These are phyloP conservation scores for Petrocephalus sullivani DNA, from an alignment of 2,797 vertebrate species.

Conservation along the genomic window DNA sequence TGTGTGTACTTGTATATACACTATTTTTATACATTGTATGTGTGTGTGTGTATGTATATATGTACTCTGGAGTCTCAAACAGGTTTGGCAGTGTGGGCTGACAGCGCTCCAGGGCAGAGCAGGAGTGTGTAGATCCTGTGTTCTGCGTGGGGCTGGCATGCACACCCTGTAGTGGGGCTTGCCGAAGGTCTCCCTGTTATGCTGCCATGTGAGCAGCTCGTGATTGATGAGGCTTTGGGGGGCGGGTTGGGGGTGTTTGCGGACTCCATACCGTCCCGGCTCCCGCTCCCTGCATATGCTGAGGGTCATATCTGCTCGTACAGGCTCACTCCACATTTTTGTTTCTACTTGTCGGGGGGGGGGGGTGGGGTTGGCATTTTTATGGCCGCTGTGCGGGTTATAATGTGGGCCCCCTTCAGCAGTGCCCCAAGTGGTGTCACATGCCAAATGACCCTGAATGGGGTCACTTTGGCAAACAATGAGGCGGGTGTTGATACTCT, in stretches of 20 bases:
- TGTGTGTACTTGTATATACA: background rate
- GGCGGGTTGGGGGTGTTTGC: background rate
- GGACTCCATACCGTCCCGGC: background rate
- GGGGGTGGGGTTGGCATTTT: slow-evolving; percentile 49
- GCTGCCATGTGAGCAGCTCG: background rate
- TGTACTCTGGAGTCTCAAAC: background rate
- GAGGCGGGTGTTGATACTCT: slow-evolving; percentile 57
- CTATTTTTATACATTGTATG: background rate
- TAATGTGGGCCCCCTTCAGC: slow-evolving; percentile 43
- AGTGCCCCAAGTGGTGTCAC: slow-evolving; percentile 61
- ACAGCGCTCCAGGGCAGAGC: background rate
- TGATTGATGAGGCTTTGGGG: background rate
- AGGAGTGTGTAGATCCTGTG: background rate
- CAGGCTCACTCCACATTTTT: slow-evolving; percentile 23
- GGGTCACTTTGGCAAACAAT: slow-evolving; percentile 59
- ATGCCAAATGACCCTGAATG: slow-evolving; percentile 67
- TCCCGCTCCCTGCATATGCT: background rate
- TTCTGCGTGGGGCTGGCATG: background rate
- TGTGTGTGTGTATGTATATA: background rate
- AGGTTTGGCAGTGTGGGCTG: background rate
- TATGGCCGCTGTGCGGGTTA: slow-evolving; percentile 53
- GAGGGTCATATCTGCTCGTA: slow-evolving; percentile 12
- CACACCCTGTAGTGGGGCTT: background rate
- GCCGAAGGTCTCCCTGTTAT: background rate
- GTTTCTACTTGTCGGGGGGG: slow-evolving; percentile 36